These are phyloP conservation scores for Centropyge bicolor DNA, from an alignment of 2,797 vertebrate genomes.

Conservation along the genomic window DNA sequence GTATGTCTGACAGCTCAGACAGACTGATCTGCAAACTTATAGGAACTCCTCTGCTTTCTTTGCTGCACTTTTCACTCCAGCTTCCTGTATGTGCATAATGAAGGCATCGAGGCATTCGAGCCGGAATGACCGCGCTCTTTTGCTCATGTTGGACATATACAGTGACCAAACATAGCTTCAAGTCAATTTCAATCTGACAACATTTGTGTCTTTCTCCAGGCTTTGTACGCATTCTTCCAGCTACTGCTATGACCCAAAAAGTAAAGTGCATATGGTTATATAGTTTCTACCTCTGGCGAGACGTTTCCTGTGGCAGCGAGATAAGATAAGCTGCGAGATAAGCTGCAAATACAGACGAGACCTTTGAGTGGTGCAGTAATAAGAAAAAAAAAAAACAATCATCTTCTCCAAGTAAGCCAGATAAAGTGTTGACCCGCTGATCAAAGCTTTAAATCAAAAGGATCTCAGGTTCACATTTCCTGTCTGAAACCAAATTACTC, in stretches of 20 bases:
- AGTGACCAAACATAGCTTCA: background rate
- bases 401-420: background rate
- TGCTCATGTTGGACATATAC: background rate
- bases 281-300: background rate
- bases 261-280: background rate
- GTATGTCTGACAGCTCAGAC: conserved; percentile 48
- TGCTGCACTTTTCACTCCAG: conserved; percentile 8
- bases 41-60: conserved; percentile 47
- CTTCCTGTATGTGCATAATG: conserved; percentile 27
- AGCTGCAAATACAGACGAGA: background rate
- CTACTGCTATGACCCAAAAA: conserved; percentile 13
- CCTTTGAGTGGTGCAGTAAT: background rate
- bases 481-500: background rate
- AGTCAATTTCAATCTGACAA: background rate
- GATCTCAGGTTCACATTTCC: background rate
- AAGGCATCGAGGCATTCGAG: conserved; percentile 14
- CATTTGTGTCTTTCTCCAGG: background rate
- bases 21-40: conserved; percentile 51
- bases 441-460: background rate
- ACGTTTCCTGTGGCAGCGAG: background rate
- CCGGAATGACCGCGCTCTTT: background rate
- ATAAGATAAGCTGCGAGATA: background rate
- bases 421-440: background rate
- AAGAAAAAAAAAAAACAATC: background rate
- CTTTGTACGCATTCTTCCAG: conserved; percentile 2